A percentile compares a stretch with the other conserved stretches of the same genome.
Conservation (phyloP, 2,797 vertebrate genomes). For the Enteromius viviparus region DNA sequence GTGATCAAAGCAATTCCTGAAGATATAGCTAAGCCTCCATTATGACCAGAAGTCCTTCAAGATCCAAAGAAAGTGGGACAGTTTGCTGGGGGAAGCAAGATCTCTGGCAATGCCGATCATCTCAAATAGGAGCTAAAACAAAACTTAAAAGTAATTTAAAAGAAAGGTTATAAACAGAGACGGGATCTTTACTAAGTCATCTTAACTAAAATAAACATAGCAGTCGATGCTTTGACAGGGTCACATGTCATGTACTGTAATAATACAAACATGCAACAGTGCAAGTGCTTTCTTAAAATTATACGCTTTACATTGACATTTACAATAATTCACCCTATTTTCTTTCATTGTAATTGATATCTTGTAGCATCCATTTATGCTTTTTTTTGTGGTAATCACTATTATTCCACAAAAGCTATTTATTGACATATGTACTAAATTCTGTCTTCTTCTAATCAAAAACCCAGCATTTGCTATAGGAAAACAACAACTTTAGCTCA, state of each 20-base stretch:
- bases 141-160: background rate
- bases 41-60: conserved; percentile 1
- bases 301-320: background rate
- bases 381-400: background rate
- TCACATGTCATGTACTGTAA: background rate
- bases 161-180: background rate
- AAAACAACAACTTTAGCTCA: conserved; percentile 16
- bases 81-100: background rate
- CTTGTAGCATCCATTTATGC: background rate
- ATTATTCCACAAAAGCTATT: background rate
- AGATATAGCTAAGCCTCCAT: conserved; percentile 7
- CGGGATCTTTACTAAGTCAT: background rate
- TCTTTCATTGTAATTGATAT: background rate
- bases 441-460: background rate
- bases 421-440: background rate
- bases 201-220: background rate
- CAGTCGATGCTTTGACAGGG: background rate
- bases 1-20: conserved; percentile 16
- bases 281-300: background rate
- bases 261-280: background rate
- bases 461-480: background rate
- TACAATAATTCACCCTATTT: background rate
- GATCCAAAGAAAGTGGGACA: background rate
- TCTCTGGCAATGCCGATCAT: background rate
- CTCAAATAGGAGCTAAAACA: background rate